phyloP scores from a whole-genome alignment of 2,888 invertebrate species.

The Rhabditophanes sp. region DNA sequence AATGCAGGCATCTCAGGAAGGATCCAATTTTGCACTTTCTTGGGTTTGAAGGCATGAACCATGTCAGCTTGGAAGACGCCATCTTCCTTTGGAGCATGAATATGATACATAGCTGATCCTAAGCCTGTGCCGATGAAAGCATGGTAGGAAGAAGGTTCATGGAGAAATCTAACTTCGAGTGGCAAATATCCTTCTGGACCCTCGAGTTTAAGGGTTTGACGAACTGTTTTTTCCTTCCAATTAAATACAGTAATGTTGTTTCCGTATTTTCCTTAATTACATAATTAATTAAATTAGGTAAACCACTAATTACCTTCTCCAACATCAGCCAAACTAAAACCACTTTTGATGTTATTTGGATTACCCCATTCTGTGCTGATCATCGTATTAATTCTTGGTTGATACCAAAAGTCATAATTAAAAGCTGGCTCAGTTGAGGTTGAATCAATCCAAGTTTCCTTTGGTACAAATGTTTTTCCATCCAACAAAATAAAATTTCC shows the following conservation, averaged over 20 bases:
- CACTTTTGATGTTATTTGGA: conserved; percentile 62
- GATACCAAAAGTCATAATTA: conserved; percentile 57
- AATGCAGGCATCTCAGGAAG: conserved; percentile 61
- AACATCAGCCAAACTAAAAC: conserved; percentile 51
- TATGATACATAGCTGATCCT: conserved; percentile 64
- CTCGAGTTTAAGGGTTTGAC: conserved; percentile 73
- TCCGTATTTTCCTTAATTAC: conserved; percentile 57
- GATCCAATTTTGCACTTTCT: too few species aligned
- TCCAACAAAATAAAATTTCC: conserved; percentile 71
- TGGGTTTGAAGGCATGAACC: too few species aligned
- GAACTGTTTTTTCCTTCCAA: conserved; percentile 66
- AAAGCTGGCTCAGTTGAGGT: conserved; percentile 62
- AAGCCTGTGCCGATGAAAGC: conserved; percentile 81
- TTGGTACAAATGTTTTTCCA: conserved; percentile 60
- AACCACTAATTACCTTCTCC: conserved; percentile 55
- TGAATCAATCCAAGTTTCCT: conserved; percentile 48
- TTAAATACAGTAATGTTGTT: conserved; percentile 69
- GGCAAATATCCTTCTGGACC: conserved; percentile 64
- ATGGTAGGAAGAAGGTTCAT: conserved; percentile 66
- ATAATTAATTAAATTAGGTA: too few species aligned
- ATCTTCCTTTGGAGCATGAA: too few species aligned
- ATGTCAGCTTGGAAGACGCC: too few species aligned
- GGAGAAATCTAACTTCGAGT: conserved; percentile 76
- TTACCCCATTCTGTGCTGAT: conserved; percentile 79
- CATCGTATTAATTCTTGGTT: conserved; percentile 72